Base-by-base conservation (phyloP, 2,797 vertebrate genomes). In the Pagetopsis macropterus region DNA sequence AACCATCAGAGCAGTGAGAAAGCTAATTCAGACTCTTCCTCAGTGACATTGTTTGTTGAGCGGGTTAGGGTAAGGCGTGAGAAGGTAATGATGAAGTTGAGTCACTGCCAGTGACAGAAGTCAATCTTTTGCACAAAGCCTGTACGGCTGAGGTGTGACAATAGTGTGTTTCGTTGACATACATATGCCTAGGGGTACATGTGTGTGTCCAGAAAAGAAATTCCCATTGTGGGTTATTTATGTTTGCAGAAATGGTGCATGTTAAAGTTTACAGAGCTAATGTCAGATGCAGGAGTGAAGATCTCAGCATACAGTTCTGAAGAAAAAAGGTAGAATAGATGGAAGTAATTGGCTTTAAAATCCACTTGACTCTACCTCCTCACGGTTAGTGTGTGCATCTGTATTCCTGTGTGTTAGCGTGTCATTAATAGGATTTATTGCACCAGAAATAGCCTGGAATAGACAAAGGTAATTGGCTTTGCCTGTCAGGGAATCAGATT, bases 31-130 rank as follows among this genome's bases (percentile, higher is more conserved):
- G 65, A 68, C 74, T 65, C 69, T 76, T 58, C 66, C 83, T 77
- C 61, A 37, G 78, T 23, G 79, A 88, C 72, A 86, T 85, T 83
- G 69, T 75, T 75, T 60, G 58, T 72, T 9, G 3, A 70, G 79
- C 5, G 11, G 23, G 23, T 27, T 27, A 27, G 16, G 60, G 76
- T 59, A 85, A 85, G 75, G 85, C 81, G 77, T 85, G 91, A 89
- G 90, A 91, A 91, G 84, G 82, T 86, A 91, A 91, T 93, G 90
- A 92, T 82, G 84, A 85, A 91, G 78, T 77, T 81, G 88, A 88
- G 75, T 46, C 56, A 3, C 64, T 85, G 91, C 91, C 90, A 92
- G 51, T 65, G 58, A 23, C 75, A 68, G 88, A 87, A 64, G 79
- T 67, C 86, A 68, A 68, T 84, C 84, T 88, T 90, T 90, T 87